Base-by-base conservation (phyloP, 2,797 vertebrate genomes). In the Sebastolobus alascanus region DNA sequence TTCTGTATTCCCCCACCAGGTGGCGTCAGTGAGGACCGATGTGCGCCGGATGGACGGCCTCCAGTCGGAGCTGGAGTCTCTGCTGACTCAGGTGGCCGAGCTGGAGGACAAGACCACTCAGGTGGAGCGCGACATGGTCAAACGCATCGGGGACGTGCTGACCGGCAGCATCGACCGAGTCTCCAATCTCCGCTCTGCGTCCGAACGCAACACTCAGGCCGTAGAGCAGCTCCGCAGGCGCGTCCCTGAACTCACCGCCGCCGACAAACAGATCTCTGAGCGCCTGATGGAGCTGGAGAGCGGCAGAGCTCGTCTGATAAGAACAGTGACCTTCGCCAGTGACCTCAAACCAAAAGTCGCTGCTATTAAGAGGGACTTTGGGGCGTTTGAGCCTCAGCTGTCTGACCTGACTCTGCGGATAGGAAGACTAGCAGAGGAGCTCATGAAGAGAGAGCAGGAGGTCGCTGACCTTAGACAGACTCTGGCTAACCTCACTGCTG, bases 331-430 rank as follows among this genome's bases (percentile, higher is more conserved):
- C 8, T 99, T 99, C 79, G 97, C 98, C 75, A 94, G 94, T 8
- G 98, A 99, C 87, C 96, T 99, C 22, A 98, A 97, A 87, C 98
- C 98, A 13, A 99, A 97, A 77, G 95, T 99, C 0, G 93, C 95
- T n/a, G 90, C 95, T 40, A 94, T 99, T 40, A 96, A 93, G 83
- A 96, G 96, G 65, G 97, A 99, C 90, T 97, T 98, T 6, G 93
- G 93, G 11, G 89, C 87, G 8, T 91, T 99, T 20, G 97, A 97
- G 77, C 96, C 96, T 0, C 93, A 95, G 87, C 73, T 99, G 90
- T 94, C 93, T 11, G 98, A 99, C 50, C 91, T 99, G 80, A 97
- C 96, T 0, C 89, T 97, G 52, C 94, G 98, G 80, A 97, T 99
- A 52, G 98, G 98, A 55, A 93, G 91, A 25, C 61, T 99, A 65